Evolutionary conservation across 2,888 invertebrate species (phyloP), one percentile per base, ranked within the genome.

Genomic region (Oligia latruncula): DNA sequence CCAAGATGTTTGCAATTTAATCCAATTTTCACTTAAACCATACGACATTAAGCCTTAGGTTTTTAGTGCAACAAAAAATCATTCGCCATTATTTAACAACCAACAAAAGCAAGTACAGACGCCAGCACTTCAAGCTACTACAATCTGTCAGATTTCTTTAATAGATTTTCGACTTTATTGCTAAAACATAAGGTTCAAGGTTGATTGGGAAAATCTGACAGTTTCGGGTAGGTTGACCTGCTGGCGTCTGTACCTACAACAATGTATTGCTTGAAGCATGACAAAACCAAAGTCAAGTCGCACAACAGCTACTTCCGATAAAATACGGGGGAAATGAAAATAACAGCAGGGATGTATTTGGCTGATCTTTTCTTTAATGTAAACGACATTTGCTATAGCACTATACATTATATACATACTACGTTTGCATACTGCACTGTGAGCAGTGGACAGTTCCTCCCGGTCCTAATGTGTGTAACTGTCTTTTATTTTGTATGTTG

Each of bases 211-310:
- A 29, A 29, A 29, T 29, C 29, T 29, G 29, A 29, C 29, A 29
- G 29, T 29, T 29, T 29, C 29, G 29, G 29, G 29, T 29, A 29
- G 29, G 29, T 29, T 29, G 29, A 29, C 29, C 29, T 29, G 29
- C 29, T 29, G 29, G 29, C 29, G 29, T 29, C 29, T 29, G 29
- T 29, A 43, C 40, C 40, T 40, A 40, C 40, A 74, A 79, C 65
- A 77, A 66, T 60, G 40, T 13, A 4, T 52, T 29, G 29, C 35
- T 55, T 83, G 67, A 66, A 67, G 52, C 80, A 78, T 83, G 67
- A 80, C 80, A 23, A 60, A 62, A 55, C 62, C 66, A 83, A 80
- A 83, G 80, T 60, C 80, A 83, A 52, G 35, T 77, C 23, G 52
- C 15, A 60, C 35, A 60, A 60, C 15, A 46, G 64, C 29, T 60